Conservation (phyloP, 2,888 invertebrate species). For the Euplagia quadripunctaria region DNA sequence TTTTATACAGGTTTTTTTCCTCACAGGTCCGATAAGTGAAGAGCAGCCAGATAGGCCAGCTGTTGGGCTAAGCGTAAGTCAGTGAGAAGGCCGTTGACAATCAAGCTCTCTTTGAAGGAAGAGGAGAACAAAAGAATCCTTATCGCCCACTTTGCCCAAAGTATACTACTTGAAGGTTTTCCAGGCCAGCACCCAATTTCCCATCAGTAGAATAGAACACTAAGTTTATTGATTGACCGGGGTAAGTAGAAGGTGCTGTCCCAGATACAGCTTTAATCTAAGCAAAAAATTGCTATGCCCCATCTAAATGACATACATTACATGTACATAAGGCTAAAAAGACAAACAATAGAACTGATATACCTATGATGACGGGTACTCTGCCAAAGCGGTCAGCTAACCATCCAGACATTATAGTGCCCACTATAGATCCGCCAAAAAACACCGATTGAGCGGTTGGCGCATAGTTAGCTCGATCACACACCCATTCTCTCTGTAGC, state of each 20-base stretch:
- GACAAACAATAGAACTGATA: not conserved
- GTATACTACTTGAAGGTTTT: no score
- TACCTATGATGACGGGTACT: constrained; percentile 16
- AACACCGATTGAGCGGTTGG: constrained; percentile 74
- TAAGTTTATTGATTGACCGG: no score
- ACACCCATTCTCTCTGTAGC: constrained; percentile 77
- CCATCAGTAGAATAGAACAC: no score
- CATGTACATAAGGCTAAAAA: not conserved
- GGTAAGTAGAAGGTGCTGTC: not conserved
- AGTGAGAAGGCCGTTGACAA: no score
- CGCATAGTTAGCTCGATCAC: constrained; percentile 67
- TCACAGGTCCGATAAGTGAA: no score
- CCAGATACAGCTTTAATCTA: not conserved
- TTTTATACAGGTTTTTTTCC: no score
- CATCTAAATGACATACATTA: not conserved
- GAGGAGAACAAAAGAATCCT: no score
- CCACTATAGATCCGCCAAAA: constrained; percentile 74
- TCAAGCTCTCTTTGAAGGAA: no score
- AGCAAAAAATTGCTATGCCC: not conserved
- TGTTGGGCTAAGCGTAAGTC: no score
- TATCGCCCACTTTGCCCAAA: no score
- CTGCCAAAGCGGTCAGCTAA: constrained; percentile 64
- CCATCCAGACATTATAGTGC: constrained; percentile 77
- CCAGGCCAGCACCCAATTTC: no score
- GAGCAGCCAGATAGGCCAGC: no score